Base-by-base conservation (phyloP, 2,113 vertebrate species). In the Casuarius casuarius region DNA sequence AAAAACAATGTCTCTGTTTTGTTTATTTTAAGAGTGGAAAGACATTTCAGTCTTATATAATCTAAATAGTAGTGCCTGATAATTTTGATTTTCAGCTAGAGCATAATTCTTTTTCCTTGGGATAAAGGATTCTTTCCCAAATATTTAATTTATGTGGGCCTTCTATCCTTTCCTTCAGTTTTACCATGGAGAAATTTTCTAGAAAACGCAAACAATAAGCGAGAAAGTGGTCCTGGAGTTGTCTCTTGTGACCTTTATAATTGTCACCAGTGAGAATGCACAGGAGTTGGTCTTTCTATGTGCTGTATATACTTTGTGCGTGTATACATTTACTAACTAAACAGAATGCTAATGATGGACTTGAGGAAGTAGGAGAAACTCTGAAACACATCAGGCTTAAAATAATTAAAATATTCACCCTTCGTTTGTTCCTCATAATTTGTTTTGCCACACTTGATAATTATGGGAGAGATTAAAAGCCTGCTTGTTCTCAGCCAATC, bases 391-490 rank as follows among this genome's bases (percentile, higher is more conserved):
- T 46, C 21, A 83, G 70, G 44, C 44, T 92, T 52, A 91, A 95
- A 94, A 94, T 65, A 82, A 92, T 94, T 85, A 74, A 87, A 89
- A 84, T 88, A 85, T 95, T 95, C 72, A 97, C 87, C 90, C 93
- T 96, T 95, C 87, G 81, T 72, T 95, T 95, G 61, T 84, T 96
- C 78, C 91, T 95, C 56, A n/a, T 86, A 80, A 93, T 95, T 95
- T 75, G 28, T 92, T 85, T 97, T 2, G 3, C 59, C 65, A 78
- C 72, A n/a, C 49, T 94, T 68, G 46, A 56, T 96, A 94, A 96
- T 96, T 95, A 92, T 12, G 73, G 46, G 42, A 83, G 89, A 94
- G 89, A 87, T 95, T 92, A 94, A 95, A 91, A 96, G 49, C 85
- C 84, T 90, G 66, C 84, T 87, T 89, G 46, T 92, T 97, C 76